Percentiles rank a stretch among this genome's conserved stretches.
Evolutionary conservation across 2,888 invertebrate genomes (phyloP).

Genomic region (Phyllotreta cruciferae): DNA sequence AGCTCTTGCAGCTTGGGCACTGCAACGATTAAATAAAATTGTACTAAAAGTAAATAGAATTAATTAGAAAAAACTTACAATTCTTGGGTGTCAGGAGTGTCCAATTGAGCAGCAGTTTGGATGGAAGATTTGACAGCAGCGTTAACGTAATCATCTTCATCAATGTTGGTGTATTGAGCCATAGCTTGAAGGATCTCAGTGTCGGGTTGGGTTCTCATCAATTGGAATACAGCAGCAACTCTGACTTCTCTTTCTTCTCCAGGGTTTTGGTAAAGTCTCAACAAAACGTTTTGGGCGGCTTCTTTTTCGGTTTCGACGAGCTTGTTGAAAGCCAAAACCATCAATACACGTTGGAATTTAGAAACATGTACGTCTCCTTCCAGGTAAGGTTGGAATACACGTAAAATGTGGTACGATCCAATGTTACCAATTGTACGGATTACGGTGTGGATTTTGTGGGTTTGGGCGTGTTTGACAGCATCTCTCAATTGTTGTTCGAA

Average conservation of each 20-base stretch:
- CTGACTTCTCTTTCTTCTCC: slow-evolving; percentile 72
- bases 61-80: slow-evolving; percentile 41
- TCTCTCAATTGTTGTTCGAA: slow-evolving; percentile 64
- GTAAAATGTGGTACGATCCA: slow-evolving; percentile 68
- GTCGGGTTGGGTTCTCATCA: slow-evolving; percentile 69
- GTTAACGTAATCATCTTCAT: slow-evolving; percentile 69
- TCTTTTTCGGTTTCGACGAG: slow-evolving; percentile 64
- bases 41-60: background rate
- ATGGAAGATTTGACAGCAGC: slow-evolving; percentile 70
- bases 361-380: slow-evolving; percentile 67
- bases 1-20: slow-evolving; percentile 57
- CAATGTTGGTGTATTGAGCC: slow-evolving; percentile 72
- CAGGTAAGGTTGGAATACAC: slow-evolving; percentile 71
- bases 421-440: slow-evolving; percentile 71
- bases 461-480: slow-evolving; percentile 65
- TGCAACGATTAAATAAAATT: slow-evolving; percentile 40
- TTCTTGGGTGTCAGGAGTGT: slow-evolving; percentile 41
- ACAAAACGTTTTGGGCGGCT: slow-evolving; percentile 66
- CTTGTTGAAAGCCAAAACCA: slow-evolving; percentile 67
- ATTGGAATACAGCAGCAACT: slow-evolving; percentile 67
- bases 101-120: slow-evolving; percentile 63
- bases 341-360: slow-evolving; percentile 69
- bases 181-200: slow-evolving; percentile 71
- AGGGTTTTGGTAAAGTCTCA: slow-evolving; percentile 71
- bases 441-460: slow-evolving; percentile 66